Conservation (phyloP, 2,888 invertebrate genomes). For the Pammene aurita region DNA sequence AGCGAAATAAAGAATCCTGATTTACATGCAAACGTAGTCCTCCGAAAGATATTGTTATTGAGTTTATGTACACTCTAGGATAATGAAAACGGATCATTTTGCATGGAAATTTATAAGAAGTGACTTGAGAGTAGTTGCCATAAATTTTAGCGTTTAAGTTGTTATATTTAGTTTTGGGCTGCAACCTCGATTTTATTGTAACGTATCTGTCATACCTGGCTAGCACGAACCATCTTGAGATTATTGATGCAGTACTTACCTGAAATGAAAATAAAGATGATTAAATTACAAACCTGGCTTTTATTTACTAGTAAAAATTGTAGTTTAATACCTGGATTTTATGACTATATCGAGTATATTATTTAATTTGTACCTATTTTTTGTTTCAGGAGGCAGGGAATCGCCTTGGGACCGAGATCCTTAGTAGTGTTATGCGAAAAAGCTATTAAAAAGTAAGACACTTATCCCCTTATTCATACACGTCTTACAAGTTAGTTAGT, state of each 20-base stretch:
- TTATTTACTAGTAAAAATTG: not conserved
- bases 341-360: not conserved
- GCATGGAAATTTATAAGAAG: too few relatives aligned
- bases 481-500: not conserved
- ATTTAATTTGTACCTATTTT: not conserved
- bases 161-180: too few relatives aligned
- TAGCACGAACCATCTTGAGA: not conserved
- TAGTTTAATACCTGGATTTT: too few relatives aligned
- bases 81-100: too few relatives aligned
- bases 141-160: too few relatives aligned
- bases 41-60: too few relatives aligned
- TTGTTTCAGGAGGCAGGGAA: slow-evolving; percentile 7
- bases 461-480: not conserved
- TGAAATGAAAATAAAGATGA: slow-evolving; percentile 6
- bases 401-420: not conserved
- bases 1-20: too few relatives aligned
- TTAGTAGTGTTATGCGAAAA: slow-evolving; percentile 2
- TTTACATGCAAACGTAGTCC: too few relatives aligned
- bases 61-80: too few relatives aligned
- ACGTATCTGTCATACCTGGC: not conserved
- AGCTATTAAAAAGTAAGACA: slow-evolving; percentile 12
- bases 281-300: not conserved
- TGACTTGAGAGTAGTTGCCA: too few relatives aligned
- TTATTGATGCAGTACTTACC: slow-evolving; percentile 8
- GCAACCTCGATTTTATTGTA: not conserved